A percentile compares a stretch with the other conserved stretches of the same genome.
phyloP scores from a whole-genome alignment of 2,888 invertebrate genomes.

The Tanytarsus gracilentus region DNA sequence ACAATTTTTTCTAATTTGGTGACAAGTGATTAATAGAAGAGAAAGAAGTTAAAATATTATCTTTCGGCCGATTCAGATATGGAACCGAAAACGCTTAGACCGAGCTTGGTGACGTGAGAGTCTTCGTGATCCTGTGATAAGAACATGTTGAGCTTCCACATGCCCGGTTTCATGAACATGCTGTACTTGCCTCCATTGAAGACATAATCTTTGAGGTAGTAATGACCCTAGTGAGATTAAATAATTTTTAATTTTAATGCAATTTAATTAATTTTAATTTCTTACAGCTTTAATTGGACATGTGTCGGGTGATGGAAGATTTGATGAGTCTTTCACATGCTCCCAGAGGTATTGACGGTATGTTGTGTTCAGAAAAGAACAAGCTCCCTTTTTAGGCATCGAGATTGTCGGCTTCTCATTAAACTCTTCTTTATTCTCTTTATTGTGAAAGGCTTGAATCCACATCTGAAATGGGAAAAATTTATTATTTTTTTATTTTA shows the following conservation, averaged over 20 bases:
- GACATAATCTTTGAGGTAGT: neutral
- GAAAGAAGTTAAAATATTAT: too few relatives aligned
- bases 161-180: neutral
- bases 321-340: neutral
- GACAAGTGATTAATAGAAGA: neutral
- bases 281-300: conserved; percentile 16
- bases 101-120: conserved; percentile 9
- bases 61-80: too few relatives aligned
- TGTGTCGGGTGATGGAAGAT: neutral
- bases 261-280: neutral
- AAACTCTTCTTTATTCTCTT: conserved; percentile 6
- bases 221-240: neutral
- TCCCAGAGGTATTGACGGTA: neutral
- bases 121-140: conserved; percentile 16
- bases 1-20: neutral
- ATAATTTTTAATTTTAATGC: neutral
- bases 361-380: conserved; percentile 7
- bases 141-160: neutral
- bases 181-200: neutral
- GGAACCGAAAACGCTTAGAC: neutral
- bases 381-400: conserved; percentile 1
- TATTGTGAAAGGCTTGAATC: conserved; percentile 11
- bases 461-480: neutral
- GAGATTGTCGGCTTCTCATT: neutral
- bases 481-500: neutral